phyloP scores from a whole-genome alignment of 2,113 vertebrate species.

The Neotragus pygmaeus region DNA sequence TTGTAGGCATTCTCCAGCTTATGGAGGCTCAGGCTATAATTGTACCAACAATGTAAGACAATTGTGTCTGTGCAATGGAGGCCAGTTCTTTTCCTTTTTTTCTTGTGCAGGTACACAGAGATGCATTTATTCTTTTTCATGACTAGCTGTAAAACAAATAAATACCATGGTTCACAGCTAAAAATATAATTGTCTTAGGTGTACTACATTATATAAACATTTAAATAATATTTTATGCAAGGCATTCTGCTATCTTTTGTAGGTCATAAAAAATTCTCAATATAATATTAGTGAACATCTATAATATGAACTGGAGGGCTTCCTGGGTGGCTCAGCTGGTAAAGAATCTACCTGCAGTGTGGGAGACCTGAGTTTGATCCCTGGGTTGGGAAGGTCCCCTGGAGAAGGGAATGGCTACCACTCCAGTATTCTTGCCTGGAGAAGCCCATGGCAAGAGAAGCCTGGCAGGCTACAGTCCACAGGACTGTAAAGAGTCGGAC shows the following conservation, averaged over 20 bases:
- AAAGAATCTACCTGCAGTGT: neutral
- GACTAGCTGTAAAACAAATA: neutral
- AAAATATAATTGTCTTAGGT: neutral
- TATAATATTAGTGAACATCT: neutral
- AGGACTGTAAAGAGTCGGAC: accelerated
- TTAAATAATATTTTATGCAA: neutral
- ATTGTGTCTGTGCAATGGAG: neutral
- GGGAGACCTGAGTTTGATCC: neutral
- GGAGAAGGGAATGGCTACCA: neutral
- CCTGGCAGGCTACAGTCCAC: neutral
- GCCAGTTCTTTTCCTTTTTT: neutral
- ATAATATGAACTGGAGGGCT: neutral
- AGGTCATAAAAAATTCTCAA: neutral
- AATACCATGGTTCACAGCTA: neutral
- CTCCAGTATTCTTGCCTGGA: neutral
- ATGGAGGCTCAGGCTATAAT: neutral
- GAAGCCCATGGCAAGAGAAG: neutral
- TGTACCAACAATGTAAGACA: neutral
- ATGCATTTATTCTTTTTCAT: neutral
- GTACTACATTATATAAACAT: neutral
- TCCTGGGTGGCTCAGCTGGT: neutral
- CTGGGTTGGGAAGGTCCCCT: neutral
- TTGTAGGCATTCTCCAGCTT: neutral
- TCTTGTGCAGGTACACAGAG: neutral
- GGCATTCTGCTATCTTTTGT: neutral